Percentiles rank a stretch among this genome's conserved stretches.
These are phyloP conservation scores for Drosophila melanosoma DNA, from an alignment of 2,888 invertebrate species.

Conservation along the genomic window DNA sequence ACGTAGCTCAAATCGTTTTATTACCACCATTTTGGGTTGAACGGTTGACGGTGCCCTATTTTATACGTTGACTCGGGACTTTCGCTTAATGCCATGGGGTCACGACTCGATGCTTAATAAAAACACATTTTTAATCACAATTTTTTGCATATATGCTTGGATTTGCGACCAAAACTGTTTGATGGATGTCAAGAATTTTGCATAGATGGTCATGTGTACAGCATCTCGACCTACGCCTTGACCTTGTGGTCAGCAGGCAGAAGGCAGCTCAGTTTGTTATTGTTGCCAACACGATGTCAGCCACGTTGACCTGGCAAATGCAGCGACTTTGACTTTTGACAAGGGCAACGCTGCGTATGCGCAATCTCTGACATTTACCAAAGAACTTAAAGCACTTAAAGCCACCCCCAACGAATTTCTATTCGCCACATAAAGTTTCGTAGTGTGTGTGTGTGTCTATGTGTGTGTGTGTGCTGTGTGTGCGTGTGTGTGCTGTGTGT, in stretches of 20 bases:
- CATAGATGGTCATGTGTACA: conserved; percentile 28
- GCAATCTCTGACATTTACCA: conserved; percentile 62
- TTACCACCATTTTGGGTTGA: conserved; percentile 45
- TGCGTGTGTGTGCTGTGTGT: conserved; percentile 7
- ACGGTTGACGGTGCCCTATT: conserved; percentile 55
- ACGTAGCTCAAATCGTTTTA: conserved; percentile 69
- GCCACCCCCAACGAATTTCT: conserved; percentile 46
- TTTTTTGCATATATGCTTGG: conserved; percentile 52
- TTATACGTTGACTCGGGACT: conserved; percentile 55
- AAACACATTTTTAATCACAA: conserved; percentile 74
- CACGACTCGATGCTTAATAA: conserved; percentile 70
- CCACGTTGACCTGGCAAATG: conserved; percentile 33
- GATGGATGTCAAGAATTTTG: conserved; percentile 39
- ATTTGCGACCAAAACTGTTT: conserved; percentile 37
- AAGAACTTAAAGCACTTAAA: conserved; percentile 68
- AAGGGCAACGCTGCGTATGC: conserved; percentile 56
- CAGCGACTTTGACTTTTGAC: conserved; percentile 58
- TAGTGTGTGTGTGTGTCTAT: conserved; percentile 5
- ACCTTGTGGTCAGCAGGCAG: conserved; percentile 10
- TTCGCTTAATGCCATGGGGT: conserved; percentile 57
- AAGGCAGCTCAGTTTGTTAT: not conserved
- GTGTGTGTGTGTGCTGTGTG: conserved; percentile 9
- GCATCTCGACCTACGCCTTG: conserved; percentile 16
- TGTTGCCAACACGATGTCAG: conserved; percentile 5
- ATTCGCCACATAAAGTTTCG: conserved; percentile 48